Conservation (phyloP, 2,888 invertebrate species). For the Bembecia ichneumoniformis region DNA sequence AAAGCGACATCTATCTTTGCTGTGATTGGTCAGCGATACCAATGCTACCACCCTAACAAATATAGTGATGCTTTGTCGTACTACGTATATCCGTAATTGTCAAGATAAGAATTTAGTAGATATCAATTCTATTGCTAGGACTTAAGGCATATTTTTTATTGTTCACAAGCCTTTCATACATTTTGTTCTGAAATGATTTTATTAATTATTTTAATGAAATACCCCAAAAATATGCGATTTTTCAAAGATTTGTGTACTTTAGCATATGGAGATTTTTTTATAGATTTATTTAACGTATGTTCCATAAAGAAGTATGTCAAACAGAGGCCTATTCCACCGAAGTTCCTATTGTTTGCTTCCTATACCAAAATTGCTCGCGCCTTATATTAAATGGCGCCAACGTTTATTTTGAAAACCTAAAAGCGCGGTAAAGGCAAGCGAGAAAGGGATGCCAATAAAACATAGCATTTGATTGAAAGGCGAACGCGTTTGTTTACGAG, state of each 20-base stretch:
- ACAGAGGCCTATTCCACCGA: constrained; percentile 55
- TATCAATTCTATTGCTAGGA: constrained; percentile 12
- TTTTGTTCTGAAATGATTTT: constrained; percentile 53
- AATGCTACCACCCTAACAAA: constrained; percentile 41
- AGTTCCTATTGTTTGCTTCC: constrained; percentile 42
- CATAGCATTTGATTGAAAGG: constrained; percentile 50
- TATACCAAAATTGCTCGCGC: constrained; percentile 63
- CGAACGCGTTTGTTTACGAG: constrained; percentile 66
- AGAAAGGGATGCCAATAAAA: constrained; percentile 71
- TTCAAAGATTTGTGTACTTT: constrained; percentile 19
- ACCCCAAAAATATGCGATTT: constrained; percentile 25
- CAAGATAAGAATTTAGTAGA: constrained; percentile 14
- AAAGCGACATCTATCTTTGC: constrained; percentile 56
- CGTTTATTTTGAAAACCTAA: constrained; percentile 59
- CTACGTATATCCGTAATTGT: constrained; percentile 67
- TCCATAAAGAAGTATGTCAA: constrained; percentile 64
- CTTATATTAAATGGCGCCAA: constrained; percentile 68
- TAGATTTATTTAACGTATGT: constrained; percentile 28
- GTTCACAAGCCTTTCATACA: constrained; percentile 36
- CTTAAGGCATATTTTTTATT: constrained; percentile 19
- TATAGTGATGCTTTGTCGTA: constrained; percentile 39
- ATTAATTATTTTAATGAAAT: constrained; percentile 32
- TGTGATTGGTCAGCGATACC: constrained; percentile 48
- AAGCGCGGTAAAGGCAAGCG: constrained; percentile 66
- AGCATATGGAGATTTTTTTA: constrained; percentile 30